Base-by-base conservation (phyloP, 2,113 vertebrate species). In the Delphinus delphis region DNA sequence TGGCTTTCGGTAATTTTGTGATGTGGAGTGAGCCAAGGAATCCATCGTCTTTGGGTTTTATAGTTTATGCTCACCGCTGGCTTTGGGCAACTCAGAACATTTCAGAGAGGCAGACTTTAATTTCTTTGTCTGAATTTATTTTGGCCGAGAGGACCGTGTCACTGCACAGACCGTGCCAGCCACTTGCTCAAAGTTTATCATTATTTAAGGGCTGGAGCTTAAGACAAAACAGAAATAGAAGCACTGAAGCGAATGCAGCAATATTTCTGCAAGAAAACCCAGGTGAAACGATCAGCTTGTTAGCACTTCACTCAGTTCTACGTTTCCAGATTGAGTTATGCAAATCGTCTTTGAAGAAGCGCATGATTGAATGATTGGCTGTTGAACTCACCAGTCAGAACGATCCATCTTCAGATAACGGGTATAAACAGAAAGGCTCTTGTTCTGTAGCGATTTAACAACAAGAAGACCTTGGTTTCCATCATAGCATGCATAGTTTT, bases 51-150 rank as follows among this genome's bases (percentile, higher is more conserved):
- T 80, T 53, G 31, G 67, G 63, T 94, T 65, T 76, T 7, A 2
- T 93, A 86, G 70, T 92, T 96, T 91, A 76, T 55, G 88, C 80
- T 63, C 63, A 47, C 38, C 6, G 0, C 38, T 92, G 25, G 23
- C 44, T 97, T 93, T 44, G 36, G 25, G 79, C 1, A 6, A 25
- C 68, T 26, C 0, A 1, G 60, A 88, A 4, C 4, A 0, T 76
- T 97, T 95, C 44, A 65, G 44, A 82, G 79, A 44, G 53, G 92
- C 93, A 47, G 0, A 95, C 50, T 92, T 89, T 94, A 12, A 41
- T 58, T 95, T 23, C 33, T 97, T 96, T 90, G 33, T 96, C 93
- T 93, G n/a, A 74, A 44, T 97, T 97, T 96, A n/a, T 94, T 95
- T 92, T 97, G 93, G 73, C 87, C 53, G 73, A 17, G 0, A 1